Evolutionary conservation across 1,140 invertebrate species (phyloP), one percentile per base, ranked within the genome.

Genomic region (Drosophila insularis): DNA sequence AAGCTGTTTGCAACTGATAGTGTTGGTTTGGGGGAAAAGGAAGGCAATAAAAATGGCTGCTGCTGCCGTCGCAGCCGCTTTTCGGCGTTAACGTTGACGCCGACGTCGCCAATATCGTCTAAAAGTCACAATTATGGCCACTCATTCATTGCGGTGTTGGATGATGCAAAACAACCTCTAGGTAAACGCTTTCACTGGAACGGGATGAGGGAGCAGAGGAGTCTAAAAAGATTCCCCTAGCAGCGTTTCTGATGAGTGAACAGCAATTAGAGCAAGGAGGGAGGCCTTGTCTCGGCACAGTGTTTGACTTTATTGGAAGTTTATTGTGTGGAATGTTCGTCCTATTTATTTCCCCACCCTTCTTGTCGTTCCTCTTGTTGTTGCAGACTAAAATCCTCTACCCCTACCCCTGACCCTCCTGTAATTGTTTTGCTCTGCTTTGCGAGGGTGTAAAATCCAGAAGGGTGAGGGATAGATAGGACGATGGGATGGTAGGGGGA

Each of bases 71-170:
- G n/a, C 2, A 7, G 43, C 6, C 27, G 27, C 27, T 27, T 27
- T 21, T 50, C n/a, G 43, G 8, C 43, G 43, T 50, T 21, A 6
- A 3, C 17, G 43, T 50, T 11, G 43, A 78, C 74, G 81, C 87
- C 72, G 81, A 79, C 72, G 82, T 75, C 81, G 70, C 60, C 68
- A 58, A 55, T 56, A 62, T 63, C 65, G 53, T 35, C 63, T 54
- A 76, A 81, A 78, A 85, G 81, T 87, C 84, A 81, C 82, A 87
- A 87, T 87, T 89, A 87, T 87, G 81, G 84, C 75, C 82, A 89
- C 82, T 87, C 81, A 87, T 87, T 89, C 84, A 89, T 89, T 87
- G 84, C 84, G 82, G 82, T 87, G 74, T 89, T 87, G 74, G 82
- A 77, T 77, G 80, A 89, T 89, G 84, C 84, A 72, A 77, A 50